These are phyloP conservation scores for Zapornia atra DNA, from an alignment of 2,113 vertebrate species.

Conservation along the genomic window DNA sequence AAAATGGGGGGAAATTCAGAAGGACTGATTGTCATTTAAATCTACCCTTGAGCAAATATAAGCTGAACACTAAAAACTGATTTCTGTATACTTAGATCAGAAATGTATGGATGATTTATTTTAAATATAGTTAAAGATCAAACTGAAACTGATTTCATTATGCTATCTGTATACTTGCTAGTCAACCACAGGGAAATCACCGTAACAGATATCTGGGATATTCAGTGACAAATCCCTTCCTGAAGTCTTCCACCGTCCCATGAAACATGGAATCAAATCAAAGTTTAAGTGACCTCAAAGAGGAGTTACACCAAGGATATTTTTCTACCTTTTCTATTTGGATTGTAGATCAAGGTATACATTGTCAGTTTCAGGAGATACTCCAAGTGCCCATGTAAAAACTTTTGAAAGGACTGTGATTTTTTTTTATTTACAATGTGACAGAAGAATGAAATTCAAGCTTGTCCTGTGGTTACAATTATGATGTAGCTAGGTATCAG, in stretches of 20 bases:
- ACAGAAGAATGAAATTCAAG: background rate
- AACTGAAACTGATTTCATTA: background rate
- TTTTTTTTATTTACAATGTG: background rate
- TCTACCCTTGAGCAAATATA: background rate
- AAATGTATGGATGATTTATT: background rate
- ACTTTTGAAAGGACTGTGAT: background rate
- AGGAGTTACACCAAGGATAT: background rate
- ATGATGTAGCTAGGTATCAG: background rate
- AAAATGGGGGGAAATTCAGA: background rate
- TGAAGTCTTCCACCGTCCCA: background rate
- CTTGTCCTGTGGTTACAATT: background rate
- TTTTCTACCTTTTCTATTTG: background rate
- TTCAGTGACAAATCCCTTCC: background rate
- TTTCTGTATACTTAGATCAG: background rate
- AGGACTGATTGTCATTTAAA: background rate
- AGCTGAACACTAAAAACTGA: background rate
- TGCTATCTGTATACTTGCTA: background rate
- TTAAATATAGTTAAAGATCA: background rate
- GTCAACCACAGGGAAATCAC: background rate
- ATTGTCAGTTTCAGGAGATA: background rate
- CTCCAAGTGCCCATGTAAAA: background rate
- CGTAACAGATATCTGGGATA: background rate
- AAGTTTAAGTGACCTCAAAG: background rate
- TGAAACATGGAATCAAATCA: background rate
- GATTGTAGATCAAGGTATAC: background rate